Evolutionary conservation across 2,888 invertebrate genomes (phyloP), one percentile per base, ranked within the genome.

Genomic region (Desoria tigrina): DNA sequence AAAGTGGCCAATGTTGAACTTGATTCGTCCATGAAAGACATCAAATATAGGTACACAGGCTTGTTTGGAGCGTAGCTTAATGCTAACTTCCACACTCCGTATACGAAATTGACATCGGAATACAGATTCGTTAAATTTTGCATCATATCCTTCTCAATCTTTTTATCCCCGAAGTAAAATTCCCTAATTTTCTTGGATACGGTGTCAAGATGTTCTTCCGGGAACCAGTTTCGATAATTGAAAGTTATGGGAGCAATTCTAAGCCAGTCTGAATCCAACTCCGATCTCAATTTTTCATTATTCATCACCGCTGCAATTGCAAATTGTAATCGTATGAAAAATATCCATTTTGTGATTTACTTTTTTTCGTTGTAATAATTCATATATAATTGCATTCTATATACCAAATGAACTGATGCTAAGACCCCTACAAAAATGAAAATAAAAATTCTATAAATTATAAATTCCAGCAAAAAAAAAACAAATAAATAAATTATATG

Each of bases 1-100:
- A 54, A 21, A 2, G 21, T 59, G 1, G 54, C 50, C 11, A 59
- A 16, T 18, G 42, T 57, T 4, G 2, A 9, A 23, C 42, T 58
- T 2, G 28, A 54, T n/a, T 54, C 32, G 9, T 53, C 53, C 21
- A 21, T 2, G 42, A 68, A 67, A 6, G 69, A 51, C 49, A 68
- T 57, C 18, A 72, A 21, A 39, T 72, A 72, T 9, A 65, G 61
- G 57, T 72, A 72, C n/a, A 69, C 69, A 37, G 69, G 65, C 24
- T 63, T 63, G 26, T 63, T 51, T n/a, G 57, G 50, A 9, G 71
- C 61, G 18, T 67, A 60, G 49, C 56, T 49, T 42, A 72, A 27
- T 16, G 69, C 65, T 50, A 66, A 65, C 24, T 67, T 67, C 65
- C 65, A 63, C 26, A 65, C 26, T 37, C 67, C 69, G 24, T 61